A percentile compares a stretch with the other conserved stretches of the same genome.
phyloP scores from a whole-genome alignment of 2,797 vertebrate genomes.

The Microctenopoma lineatum region DNA sequence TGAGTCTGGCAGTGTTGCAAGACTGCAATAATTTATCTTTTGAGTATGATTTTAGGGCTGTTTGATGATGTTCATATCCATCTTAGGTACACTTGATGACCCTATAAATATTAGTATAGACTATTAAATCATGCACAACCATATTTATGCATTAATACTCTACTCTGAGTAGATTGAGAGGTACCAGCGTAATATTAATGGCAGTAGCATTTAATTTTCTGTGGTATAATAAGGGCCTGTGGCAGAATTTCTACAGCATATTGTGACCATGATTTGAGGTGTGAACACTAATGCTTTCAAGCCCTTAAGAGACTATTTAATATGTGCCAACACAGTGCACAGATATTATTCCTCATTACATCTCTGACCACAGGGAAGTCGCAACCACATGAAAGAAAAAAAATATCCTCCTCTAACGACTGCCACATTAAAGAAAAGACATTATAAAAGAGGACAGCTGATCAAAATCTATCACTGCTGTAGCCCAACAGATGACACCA shows the following conservation, averaged over 20 bases:
- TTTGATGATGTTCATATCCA: neutral
- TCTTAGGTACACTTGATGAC: neutral
- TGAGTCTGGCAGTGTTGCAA: neutral
- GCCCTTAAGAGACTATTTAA: conserved; percentile 56
- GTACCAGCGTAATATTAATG: conserved; percentile 38
- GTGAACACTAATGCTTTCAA: conserved; percentile 62
- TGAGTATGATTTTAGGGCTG: neutral
- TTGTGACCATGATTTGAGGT: conserved; percentile 53
- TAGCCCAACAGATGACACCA: conserved; percentile 44
- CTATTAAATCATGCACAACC: neutral
- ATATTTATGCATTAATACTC: neutral
- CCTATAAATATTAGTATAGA: neutral
- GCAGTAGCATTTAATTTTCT: conserved; percentile 33
- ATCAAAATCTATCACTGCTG: conserved; percentile 66
- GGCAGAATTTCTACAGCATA: conserved; percentile 45
- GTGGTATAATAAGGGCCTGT: conserved; percentile 29
- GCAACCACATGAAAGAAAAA: conserved; percentile 50
- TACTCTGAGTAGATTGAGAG: neutral
- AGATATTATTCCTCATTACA: conserved; percentile 67
- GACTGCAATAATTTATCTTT: neutral
- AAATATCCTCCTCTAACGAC: conserved; percentile 15
- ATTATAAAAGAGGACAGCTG: conserved; percentile 44
- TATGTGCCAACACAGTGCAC: conserved; percentile 56
- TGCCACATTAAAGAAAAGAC: conserved; percentile 54
- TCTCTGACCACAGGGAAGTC: conserved; percentile 59